Conservation (phyloP, 2,888 invertebrate genomes). For the Drosophila neutralis region DNA sequence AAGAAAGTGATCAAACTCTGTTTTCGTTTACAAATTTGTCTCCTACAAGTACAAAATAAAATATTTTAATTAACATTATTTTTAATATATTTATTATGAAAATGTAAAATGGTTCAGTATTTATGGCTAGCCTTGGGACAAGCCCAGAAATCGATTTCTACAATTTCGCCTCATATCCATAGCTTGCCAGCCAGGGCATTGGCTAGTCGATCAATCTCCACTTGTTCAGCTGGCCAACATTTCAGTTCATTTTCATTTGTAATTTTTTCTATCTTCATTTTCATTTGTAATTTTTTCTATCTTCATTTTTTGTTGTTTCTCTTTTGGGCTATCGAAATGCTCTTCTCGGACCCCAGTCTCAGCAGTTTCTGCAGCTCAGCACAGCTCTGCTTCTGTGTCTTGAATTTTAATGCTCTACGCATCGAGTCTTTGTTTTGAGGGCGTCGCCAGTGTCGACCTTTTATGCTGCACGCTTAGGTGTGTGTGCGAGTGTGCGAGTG, state of each 20-base stretch:
- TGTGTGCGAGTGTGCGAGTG: not conserved
- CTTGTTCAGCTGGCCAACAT: slow-evolving; percentile 36
- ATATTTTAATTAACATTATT: too few relatives aligned
- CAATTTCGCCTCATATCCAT: not conserved
- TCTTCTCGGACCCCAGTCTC: slow-evolving; percentile 8
- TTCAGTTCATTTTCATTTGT: slow-evolving; percentile 56
- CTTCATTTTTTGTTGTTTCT: not conserved
- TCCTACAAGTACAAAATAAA: too few relatives aligned
- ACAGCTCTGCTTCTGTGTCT: slow-evolving; percentile 36
- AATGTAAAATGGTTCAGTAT: too few relatives aligned
- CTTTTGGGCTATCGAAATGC: slow-evolving; percentile 56
- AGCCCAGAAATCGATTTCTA: not conserved
- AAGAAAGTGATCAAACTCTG: not conserved
- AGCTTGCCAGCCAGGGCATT: slow-evolving; percentile 5
- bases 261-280: slow-evolving; percentile 27
- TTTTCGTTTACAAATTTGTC: too few relatives aligned
- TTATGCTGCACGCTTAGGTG: slow-evolving; percentile 20
- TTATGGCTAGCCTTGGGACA: too few relatives aligned
- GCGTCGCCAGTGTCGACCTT: slow-evolving; percentile 57
- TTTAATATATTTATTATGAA: too few relatives aligned
- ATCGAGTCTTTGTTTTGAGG: slow-evolving; percentile 51
- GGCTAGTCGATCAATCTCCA: not conserved
- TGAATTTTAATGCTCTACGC: slow-evolving; percentile 60
- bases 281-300: slow-evolving; percentile 50
- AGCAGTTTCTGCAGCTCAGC: not conserved